These are phyloP conservation scores for Drosophila triauraria DNA, from an alignment of 1,140 invertebrate genomes.

Conservation along the genomic window DNA sequence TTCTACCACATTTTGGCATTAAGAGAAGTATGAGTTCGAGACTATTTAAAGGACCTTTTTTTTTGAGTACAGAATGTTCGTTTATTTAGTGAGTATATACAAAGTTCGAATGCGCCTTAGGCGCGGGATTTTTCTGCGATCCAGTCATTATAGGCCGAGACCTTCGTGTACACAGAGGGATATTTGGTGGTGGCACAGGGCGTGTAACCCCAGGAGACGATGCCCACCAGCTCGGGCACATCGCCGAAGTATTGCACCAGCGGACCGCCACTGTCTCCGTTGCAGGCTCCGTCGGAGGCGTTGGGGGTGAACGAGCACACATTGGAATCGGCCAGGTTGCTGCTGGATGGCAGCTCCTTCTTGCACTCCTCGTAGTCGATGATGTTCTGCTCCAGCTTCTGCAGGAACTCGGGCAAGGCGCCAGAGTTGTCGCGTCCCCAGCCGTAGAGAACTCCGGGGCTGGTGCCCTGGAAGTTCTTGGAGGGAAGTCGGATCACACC, in stretches of 20 bases:
- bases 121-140: conserved; percentile 19
- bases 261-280: conserved; percentile 89
- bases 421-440: conserved; percentile 85
- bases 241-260: conserved; percentile 77
- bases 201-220: conserved; percentile 91
- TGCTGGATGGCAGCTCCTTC: conserved; percentile 32
- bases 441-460: conserved; percentile 83
- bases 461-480: conserved; percentile 64
- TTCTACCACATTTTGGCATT: not conserved
- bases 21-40: no score
- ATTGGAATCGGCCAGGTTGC: conserved; percentile 67
- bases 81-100: conserved; percentile 10
- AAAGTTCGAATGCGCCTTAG: not conserved
- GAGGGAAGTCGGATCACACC: conserved; percentile 85
- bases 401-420: conserved; percentile 69
- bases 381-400: conserved; percentile 80
- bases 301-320: conserved; percentile 87
- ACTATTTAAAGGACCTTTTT: not conserved
- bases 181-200: conserved; percentile 88
- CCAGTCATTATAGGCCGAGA: not conserved
- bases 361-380: conserved; percentile 62
- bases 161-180: conserved; percentile 89
- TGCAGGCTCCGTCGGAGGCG: conserved; percentile 87
- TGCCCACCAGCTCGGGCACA: conserved; percentile 85
- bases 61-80: conserved; percentile 27